A percentile compares a stretch with the other conserved stretches of the same genome.
Conservation (phyloP, 2,888 invertebrate genomes). For the Andrena camellia region DNA sequence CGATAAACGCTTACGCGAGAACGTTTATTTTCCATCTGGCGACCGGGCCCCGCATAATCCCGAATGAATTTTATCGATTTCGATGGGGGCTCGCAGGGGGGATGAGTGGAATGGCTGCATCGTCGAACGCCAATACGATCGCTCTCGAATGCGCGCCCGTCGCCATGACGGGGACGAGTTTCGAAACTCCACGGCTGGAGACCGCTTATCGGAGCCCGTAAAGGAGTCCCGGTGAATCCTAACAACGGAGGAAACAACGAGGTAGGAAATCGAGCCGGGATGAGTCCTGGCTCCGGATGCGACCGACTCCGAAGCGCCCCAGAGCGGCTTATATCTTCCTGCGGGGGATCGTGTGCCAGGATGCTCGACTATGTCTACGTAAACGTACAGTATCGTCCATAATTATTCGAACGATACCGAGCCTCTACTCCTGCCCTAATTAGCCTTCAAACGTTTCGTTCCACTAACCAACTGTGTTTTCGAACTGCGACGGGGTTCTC, state of each 20-base stretch:
- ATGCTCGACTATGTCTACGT: slow-evolving; percentile 18
- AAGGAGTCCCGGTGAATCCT: slow-evolving; percentile 42
- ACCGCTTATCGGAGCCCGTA: slow-evolving; percentile 50
- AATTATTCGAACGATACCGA: slow-evolving; percentile 4
- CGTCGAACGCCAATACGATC: slow-evolving; percentile 57
- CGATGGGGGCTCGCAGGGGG: not conserved
- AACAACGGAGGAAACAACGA: slow-evolving; percentile 40
- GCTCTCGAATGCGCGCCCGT: slow-evolving; percentile 50
- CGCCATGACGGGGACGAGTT: slow-evolving; percentile 58
- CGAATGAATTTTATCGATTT: slow-evolving; percentile 63
- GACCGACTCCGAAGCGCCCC: slow-evolving; percentile 21
- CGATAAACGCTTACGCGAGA: slow-evolving; percentile 11
- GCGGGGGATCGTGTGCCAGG: slow-evolving; percentile 35
- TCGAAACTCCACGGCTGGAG: slow-evolving; percentile 53
- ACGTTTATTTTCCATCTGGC: slow-evolving; percentile 48
- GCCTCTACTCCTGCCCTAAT: not conserved
- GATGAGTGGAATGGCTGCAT: slow-evolving; percentile 37
- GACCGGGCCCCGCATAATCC: slow-evolving; percentile 46
- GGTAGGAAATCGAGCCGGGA: slow-evolving; percentile 58
- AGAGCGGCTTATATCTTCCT: slow-evolving; percentile 47
- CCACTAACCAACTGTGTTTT: not conserved
- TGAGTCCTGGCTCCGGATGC: slow-evolving; percentile 35
- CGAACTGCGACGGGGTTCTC: not conserved
- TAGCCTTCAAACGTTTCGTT: not conserved
- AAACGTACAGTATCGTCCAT: not conserved